Conservation (phyloP, 2,888 invertebrate species). For the Dryobota labecula region DNA sequence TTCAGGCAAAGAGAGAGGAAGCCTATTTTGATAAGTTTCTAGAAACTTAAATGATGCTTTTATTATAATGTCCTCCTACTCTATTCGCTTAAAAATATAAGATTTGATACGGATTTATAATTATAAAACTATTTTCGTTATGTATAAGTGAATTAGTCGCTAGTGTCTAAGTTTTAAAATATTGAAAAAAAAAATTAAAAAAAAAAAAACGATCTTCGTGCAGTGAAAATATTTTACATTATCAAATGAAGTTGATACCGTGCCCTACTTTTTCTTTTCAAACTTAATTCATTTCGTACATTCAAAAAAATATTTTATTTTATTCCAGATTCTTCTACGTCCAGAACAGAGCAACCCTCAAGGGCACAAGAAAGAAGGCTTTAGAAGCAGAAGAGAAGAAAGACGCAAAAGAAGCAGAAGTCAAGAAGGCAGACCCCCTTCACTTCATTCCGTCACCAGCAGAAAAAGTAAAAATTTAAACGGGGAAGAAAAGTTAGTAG, state of each 20-base stretch:
- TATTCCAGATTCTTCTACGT: constrained; percentile 80
- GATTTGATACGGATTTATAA: background rate
- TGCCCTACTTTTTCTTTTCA: background rate
- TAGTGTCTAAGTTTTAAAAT: no score
- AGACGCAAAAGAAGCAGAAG: constrained; percentile 69
- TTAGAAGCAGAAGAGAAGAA: constrained; percentile 79
- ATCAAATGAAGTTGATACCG: background rate
- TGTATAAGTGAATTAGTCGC: no score
- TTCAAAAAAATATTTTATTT: no score
- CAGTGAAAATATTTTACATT: background rate
- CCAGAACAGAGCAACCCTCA: constrained; percentile 75
- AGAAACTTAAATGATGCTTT: background rate
- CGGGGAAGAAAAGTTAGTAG: constrained; percentile 46
- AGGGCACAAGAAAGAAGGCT: constrained; percentile 77
- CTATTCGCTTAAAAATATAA: background rate
- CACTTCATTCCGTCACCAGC: constrained; percentile 46
- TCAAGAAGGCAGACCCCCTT: constrained; percentile 67
- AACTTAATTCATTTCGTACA: no score
- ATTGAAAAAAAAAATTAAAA: no score
- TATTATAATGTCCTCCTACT: background rate
- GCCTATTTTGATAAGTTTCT: background rate
- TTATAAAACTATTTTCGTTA: background rate
- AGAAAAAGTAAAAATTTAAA: constrained; percentile 46
- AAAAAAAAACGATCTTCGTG: background rate
- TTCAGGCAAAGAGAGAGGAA: background rate